These are phyloP conservation scores for Phalacrocorax pelagicus DNA, from an alignment of 2,113 vertebrate species.

Conservation along the genomic window DNA sequence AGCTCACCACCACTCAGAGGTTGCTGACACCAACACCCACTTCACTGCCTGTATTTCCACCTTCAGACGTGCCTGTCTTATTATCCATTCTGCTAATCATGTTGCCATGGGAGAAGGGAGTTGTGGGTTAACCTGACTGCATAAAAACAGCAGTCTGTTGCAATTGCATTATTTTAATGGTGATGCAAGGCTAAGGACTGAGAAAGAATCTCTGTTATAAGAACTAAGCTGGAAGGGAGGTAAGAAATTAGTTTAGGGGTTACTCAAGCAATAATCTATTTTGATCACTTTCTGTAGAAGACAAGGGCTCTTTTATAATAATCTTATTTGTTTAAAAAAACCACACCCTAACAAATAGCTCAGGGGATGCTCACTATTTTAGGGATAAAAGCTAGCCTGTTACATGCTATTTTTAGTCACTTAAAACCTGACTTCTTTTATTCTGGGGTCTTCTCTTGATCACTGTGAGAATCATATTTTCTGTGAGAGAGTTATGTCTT, in stretches of 20 bases:
- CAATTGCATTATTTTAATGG: neutral
- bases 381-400: neutral
- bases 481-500: neutral
- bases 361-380: neutral
- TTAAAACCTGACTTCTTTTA: constrained; percentile 4
- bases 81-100: neutral
- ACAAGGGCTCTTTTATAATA: neutral
- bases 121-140: neutral
- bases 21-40: neutral
- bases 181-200: neutral
- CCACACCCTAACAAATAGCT: neutral
- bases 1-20: neutral
- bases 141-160: neutral
- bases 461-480: neutral
- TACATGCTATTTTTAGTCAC: neutral
- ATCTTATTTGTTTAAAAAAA: neutral
- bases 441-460: neutral
- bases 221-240: neutral
- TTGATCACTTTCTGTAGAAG: neutral
- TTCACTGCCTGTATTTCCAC: neutral
- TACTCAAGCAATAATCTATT: neutral
- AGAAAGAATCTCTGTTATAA: neutral
- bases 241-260: neutral
- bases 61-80: neutral
- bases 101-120: neutral